Evolutionary conservation across 2,113 vertebrate species (phyloP), one percentile per base, ranked within the genome.

Genomic region (Emydura subglobosa): DNA sequence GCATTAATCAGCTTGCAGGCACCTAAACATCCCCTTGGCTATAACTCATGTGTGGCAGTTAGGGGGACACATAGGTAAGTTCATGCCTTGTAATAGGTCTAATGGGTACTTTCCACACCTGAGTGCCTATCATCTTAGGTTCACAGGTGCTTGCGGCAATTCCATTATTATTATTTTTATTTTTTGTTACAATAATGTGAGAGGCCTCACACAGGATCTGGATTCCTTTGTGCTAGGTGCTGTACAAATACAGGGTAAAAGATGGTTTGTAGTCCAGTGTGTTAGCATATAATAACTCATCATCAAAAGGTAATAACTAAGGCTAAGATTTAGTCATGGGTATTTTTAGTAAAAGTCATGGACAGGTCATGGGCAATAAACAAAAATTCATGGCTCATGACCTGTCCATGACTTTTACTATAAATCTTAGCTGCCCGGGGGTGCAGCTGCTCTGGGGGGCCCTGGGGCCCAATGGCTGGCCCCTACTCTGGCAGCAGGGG

Each of bases 21-120:
- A 93, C 93, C 95, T 97, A 95, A 96, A 94, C 95, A 95, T 25
- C 95, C 93, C 74, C 85, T 72, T 91, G 93, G 50, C n/a, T 96
- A 47, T 74, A 74, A 74, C 5, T 74, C 39, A 39, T 96, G 94
- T 95, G 89, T 85, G 95, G 91, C 89, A 91, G 4, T 83, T 94
- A 47, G 79, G 39, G 95, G 85, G 93, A 92, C 93, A 93, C 92
- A 92, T 86, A 27, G 5, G 4, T 0, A 89, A 88, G 86, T 79
- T 86, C 85, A 74, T 95, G 86, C 74, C 74, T 94, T 94, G 91
- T n/a, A 89, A 74, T 53, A 88, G 79, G 24, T 21, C 72, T 74
- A 11, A 25, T 44, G 24, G 5, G 5, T 22, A 42, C 65, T 81
- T 42, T 12, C 19, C 82, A 85, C 74, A 34, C 10, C 92, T 95